Evolutionary conservation across 2,113 vertebrate species (phyloP).

Genomic region (Arenaria interpres): DNA sequence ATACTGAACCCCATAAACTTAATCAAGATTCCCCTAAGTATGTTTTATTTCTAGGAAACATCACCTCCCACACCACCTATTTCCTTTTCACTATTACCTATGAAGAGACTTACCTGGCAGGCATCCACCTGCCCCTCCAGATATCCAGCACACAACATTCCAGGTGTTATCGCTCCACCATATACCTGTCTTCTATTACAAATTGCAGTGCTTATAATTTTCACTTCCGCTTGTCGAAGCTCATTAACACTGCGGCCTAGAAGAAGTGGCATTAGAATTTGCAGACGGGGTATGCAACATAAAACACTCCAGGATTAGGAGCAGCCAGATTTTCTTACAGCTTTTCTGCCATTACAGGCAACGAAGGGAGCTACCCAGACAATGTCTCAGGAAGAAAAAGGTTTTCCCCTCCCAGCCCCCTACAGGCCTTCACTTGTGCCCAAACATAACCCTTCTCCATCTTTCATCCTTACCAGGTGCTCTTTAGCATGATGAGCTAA

Average conservation of each 20-base stretch:
- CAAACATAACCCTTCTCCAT: not conserved
- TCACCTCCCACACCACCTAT: not conserved
- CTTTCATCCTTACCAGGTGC: not conserved
- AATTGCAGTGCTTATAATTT: constrained; percentile 84
- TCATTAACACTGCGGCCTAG: constrained; percentile 73
- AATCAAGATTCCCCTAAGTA: not conserved
- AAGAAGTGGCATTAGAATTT: constrained; percentile 31
- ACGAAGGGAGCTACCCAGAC: not conserved
- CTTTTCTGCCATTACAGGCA: not conserved
- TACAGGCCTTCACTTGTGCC: not conserved
- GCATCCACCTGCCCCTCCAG: constrained; percentile 87
- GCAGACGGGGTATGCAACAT: not conserved
- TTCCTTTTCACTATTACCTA: not conserved
- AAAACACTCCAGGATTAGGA: not conserved
- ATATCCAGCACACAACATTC: constrained; percentile 91
- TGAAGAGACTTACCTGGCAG: constrained; percentile 83
- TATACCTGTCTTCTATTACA: constrained; percentile 79
- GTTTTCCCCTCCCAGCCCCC: fast-evolving
- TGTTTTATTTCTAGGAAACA: not conserved
- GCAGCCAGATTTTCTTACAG: not conserved
- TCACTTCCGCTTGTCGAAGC: constrained; percentile 87
- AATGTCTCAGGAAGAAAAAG: not conserved
- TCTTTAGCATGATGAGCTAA: not conserved
- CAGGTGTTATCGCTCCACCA: constrained; percentile 71
- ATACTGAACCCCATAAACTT: not conserved